Percentiles rank a stretch among this genome's conserved stretches.
Conservation (phyloP, 2,797 vertebrate genomes). For the Sandelia bainsii region DNA sequence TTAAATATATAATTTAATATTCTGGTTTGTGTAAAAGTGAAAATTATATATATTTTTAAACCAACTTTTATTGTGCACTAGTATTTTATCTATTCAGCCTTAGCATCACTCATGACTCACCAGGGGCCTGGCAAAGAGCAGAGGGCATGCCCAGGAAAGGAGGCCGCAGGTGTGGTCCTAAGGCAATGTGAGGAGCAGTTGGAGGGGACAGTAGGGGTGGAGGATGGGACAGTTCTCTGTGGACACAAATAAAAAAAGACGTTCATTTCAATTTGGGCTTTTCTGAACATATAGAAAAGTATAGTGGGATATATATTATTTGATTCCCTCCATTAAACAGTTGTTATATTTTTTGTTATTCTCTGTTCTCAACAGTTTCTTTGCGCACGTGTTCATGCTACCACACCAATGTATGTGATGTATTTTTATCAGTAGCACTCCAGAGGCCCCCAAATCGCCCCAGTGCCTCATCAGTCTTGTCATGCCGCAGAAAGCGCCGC, state of each 20-base stretch:
- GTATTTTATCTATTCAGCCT: not conserved
- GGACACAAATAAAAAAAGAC: slow-evolving; percentile 49
- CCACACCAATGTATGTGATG: slow-evolving; percentile 60
- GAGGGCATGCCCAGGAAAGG: slow-evolving; percentile 96
- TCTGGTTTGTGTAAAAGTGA: no score
- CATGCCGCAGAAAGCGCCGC: slow-evolving; percentile 81
- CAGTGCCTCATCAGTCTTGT: slow-evolving; percentile 87
- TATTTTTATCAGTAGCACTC: slow-evolving; percentile 82
- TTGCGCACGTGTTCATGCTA: slow-evolving; percentile 18
- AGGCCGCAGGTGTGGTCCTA: slow-evolving; percentile 94
- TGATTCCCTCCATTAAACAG: slow-evolving; percentile 16
- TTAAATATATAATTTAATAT: no score
- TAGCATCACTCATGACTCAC: slow-evolving; percentile 80
- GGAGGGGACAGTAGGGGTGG: slow-evolving; percentile 93
- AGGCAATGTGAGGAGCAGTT: slow-evolving; percentile 93
- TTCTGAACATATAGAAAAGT: not conserved
- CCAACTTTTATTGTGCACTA: not conserved
- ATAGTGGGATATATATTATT: not conserved
- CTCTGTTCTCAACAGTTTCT: slow-evolving; percentile 6
- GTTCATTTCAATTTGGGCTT: slow-evolving; percentile 10
- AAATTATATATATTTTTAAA: not conserved
- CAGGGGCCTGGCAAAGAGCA: slow-evolving; percentile 94
- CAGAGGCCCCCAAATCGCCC: slow-evolving; percentile 76
- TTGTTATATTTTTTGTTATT: slow-evolving; percentile 20
- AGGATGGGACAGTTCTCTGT: slow-evolving; percentile 90